Evolutionary conservation across 2,797 vertebrate genomes (phyloP).

Genomic region (Onychomys torridus): DNA sequence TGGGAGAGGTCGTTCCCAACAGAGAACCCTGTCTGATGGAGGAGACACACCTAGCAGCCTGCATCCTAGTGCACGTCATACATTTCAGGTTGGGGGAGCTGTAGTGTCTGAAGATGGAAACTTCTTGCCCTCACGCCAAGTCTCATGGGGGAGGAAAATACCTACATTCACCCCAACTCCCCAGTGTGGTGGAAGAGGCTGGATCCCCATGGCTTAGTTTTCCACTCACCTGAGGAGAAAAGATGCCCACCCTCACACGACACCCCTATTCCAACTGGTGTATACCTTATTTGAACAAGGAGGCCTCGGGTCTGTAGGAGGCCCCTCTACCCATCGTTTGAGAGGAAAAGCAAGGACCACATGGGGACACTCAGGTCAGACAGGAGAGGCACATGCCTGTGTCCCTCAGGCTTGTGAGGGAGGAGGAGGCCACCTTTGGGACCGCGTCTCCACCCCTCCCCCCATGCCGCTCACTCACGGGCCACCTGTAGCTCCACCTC

Average conservation of each 20-base stretch:
- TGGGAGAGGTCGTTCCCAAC: background rate
- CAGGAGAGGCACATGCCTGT: background rate
- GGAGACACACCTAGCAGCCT: background rate
- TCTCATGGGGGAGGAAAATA: background rate
- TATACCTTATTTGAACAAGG: background rate
- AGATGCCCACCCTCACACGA: background rate
- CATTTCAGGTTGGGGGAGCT: background rate
- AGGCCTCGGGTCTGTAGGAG: background rate
- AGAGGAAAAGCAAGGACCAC: background rate
- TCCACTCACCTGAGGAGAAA: background rate
- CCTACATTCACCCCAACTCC: background rate
- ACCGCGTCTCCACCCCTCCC: background rate
- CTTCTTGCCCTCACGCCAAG: background rate
- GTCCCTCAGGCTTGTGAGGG: background rate
- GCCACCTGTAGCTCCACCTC: slow-evolving; percentile 82
- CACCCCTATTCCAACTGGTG: background rate
- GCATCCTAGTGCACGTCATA: background rate
- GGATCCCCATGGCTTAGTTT: background rate
- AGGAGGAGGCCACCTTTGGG: background rate
- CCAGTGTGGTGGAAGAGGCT: background rate
- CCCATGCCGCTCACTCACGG: slow-evolving; percentile 63
- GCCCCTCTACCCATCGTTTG: background rate
- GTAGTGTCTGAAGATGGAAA: background rate
- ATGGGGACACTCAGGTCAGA: background rate
- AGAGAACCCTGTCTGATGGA: background rate